Base-by-base conservation (phyloP, 2,113 vertebrate genomes). In the Corythornis vintsioides region DNA sequence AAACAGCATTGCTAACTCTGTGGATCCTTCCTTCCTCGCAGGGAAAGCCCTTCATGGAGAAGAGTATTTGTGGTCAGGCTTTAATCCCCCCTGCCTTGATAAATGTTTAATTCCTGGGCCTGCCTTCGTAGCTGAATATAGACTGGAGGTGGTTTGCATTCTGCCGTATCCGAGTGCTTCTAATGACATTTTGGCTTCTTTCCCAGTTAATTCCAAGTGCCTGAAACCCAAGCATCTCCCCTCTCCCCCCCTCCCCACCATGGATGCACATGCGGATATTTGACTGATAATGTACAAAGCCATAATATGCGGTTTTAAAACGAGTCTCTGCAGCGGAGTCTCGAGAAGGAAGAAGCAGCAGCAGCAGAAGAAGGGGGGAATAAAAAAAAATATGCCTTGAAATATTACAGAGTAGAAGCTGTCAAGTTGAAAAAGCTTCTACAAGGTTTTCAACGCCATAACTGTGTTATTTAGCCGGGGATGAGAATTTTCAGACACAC, bases 181-280 rank as follows among this genome's bases (percentile, higher is more conserved):
- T 97, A 95, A 96, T 95, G 96, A 95, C 93, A 97, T 95, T 89
- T 97, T 98, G 96, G 96, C 97, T 94, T 89, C 93, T 91, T 94
- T 96, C 96, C 96, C 94, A 94, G 95, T 73, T 91, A 86, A 89
- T 95, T 96, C 79, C 90, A 90, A 95, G 83, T 90, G 87, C 83
- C 95, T 96, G 93, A 94, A 95, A 93, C 94, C 93, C 94, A 76
- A 66, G 79, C 83, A 72, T 84, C 90, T 91, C 88, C 82, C 53
- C 78, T 67, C 56, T 81, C 73, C 86, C 81, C 89, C 81, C 89
- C 91, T 91, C 94, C 87, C 72, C 93, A 89, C 43, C 90, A 8
- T 72, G 93, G 93, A 83, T 67, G 42, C 88, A 64, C 76, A 80
- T 80, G 70, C 28, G 63, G 93, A 77, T 93, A 81, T 88, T 94